Evolutionary conservation across 1,140 invertebrate genomes (phyloP).

Genomic region (Heliothis subflexa): DNA sequence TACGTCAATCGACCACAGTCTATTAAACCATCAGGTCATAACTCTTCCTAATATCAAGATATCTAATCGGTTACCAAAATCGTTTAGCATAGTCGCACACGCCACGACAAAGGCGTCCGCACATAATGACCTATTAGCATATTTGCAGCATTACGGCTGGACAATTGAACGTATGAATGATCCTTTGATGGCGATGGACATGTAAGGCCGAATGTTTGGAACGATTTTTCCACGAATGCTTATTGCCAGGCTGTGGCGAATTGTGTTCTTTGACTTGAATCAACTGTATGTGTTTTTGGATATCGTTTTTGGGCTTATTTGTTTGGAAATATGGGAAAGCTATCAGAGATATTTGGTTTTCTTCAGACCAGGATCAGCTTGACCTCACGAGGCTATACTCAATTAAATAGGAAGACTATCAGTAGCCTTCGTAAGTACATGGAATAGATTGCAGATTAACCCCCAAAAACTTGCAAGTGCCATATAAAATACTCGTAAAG

Average conservation of each 20-base stretch:
- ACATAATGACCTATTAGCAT: slow-evolving; percentile 73
- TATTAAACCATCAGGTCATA: background rate
- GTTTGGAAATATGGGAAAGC: too few species aligned
- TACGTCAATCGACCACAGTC: background rate
- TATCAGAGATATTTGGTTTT: too few species aligned
- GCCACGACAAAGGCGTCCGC: slow-evolving; percentile 54
- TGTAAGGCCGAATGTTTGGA: slow-evolving; percentile 35
- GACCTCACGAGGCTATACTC: too few species aligned
- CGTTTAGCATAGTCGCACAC: slow-evolving; percentile 59
- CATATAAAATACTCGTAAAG: too few species aligned
- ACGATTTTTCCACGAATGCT: slow-evolving; percentile 13
- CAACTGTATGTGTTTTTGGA: too few species aligned
- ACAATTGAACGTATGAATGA: slow-evolving; percentile 75
- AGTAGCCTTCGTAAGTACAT: too few species aligned
- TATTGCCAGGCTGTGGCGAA: slow-evolving; percentile 29
- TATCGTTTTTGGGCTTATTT: background rate
- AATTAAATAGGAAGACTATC: too few species aligned
- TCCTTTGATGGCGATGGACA: slow-evolving; percentile 50
- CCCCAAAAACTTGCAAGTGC: too few species aligned
- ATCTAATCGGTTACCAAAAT: slow-evolving; percentile 65
- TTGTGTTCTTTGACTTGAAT: background rate
- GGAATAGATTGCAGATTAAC: too few species aligned
- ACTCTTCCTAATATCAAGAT: slow-evolving; percentile 22
- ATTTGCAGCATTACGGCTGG: slow-evolving; percentile 67
- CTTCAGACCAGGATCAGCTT: too few species aligned